Base-by-base conservation (phyloP, 2,888 invertebrate genomes). In the Dryobota labecula region DNA sequence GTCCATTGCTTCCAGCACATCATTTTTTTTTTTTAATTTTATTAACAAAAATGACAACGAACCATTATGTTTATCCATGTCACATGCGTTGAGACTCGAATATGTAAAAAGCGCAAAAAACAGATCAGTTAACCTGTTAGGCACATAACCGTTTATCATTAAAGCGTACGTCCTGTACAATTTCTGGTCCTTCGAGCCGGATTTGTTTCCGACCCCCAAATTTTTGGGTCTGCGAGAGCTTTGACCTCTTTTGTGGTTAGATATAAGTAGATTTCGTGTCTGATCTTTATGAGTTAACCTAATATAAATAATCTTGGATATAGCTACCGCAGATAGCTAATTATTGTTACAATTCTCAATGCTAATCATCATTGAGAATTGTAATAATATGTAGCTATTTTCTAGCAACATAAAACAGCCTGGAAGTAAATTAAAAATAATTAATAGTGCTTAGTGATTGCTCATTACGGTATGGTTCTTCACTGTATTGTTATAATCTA, bases 101-200 rank as follows among this genome's bases (percentile, higher is more conserved):
- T 75, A 6, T 24, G 13, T 41, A 41, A 47, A 74, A 57, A 43
- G 20, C 45, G 2, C 33, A 47, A 41, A 49, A 66, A 74, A 60
- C 18, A 57, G 30, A 45, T 76, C 57, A 58, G 58, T 74, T 63
- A 62, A 63, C 49, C 54, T 49, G 38, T 60, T 63, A 67, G 41
- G 5, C 41, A 63, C 53, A 54, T 51, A 63, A 56, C 51, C 63
- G 56, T 81, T 77, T 76, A 76, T 65, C 43, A 57, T 70, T 64
- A 53, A 43, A 76, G 38, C 63, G 15, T 30, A 56, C 9, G 54
- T 47, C 60, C 20, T 67, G 27, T 49, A 36, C 24, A 64, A 65
- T 51, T 80, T 61, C 30, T 41, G n/a, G 61, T 47, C 41, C 77
- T 57, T 47, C 43, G 41, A 62, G 15, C 57, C 61, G 70, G 38